Evolutionary conservation across 2,113 vertebrate species (phyloP).

Genomic region (Rana temporaria): DNA sequence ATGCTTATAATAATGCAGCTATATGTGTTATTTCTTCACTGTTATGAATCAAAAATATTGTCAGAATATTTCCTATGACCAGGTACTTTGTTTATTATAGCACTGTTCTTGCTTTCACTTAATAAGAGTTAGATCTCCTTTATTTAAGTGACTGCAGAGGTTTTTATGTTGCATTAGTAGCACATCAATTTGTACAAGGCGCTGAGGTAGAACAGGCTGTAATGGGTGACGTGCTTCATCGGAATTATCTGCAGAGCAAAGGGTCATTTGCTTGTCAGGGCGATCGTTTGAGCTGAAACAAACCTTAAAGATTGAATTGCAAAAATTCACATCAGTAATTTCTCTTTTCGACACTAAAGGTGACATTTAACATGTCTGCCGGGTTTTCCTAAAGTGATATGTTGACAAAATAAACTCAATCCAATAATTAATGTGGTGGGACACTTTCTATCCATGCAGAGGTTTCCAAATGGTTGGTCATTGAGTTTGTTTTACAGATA

Average conservation of each 20-base stretch:
- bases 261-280: conserved; percentile 28
- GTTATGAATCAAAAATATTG: too few relatives aligned
- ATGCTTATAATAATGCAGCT: too few relatives aligned
- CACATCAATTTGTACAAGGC: not conserved
- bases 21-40: too few relatives aligned
- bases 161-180: conserved; percentile 1
- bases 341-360: not conserved
- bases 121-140: conserved; percentile 2
- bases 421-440: not conserved
- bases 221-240: conserved; percentile 10
- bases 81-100: not conserved
- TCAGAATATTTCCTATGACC: not conserved
- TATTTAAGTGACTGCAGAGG: not conserved
- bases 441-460: not conserved
- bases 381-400: not conserved
- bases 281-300: conserved; percentile 18
- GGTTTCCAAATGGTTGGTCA: conserved; percentile 5
- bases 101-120: not conserved
- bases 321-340: not conserved
- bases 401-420: not conserved
- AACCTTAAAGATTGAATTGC: conserved; percentile 27
- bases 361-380: conserved; percentile 7
- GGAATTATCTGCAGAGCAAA: not conserved
- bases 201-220: not conserved
- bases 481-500: conserved; percentile 15